Base-by-base conservation (phyloP, 2,113 vertebrate species). In the Carassius carassius region DNA sequence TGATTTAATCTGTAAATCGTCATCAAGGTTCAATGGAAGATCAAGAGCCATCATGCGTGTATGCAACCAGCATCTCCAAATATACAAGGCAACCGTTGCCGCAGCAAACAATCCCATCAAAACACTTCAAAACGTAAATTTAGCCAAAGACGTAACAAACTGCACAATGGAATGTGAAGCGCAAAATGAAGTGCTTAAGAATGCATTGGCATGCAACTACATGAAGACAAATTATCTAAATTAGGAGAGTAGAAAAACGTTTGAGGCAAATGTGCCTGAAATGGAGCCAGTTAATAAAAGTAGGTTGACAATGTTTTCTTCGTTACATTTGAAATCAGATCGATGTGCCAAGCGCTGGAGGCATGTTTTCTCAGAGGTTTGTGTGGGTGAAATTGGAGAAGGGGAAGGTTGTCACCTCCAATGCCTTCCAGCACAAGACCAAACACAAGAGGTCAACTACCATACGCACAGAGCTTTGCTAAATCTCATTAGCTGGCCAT, bases 401-500 rank as follows among this genome's bases (percentile, higher is more conserved):
- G 58, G 29, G 65, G 54, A 63, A 81, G 47, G 14, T 83, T 62
- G 58, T 41, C 75, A 60, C 81, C 76, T 85, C 25, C 35, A 62
- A 21, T 56, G 32, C 44, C 82, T 63, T 72, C n/a, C 5, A 84
- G 80, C 78, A 79, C 74, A 82, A 80, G 69, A 72, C 85, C 74
- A 85, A 85, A 83, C 81, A 74, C n/a, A 65, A 32, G 47, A 84
- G 86, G 77, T 78, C 75, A 70, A 32, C 32, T 76, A 73, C n/a
- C 60, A 75, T 35, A 74, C 69, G 69, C 91, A 93, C 93, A 90
- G 93, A 89, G 87, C 88, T 95, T 95, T 86, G 93, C 86, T 92
- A 92, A 94, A 95, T 94, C 93, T 93, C 94, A 95, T 96, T 96
- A 96, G 94, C 94, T 90, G 92, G 91, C 86, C 89, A 93, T 93